Evolutionary conservation across 2,113 vertebrate species (phyloP).

Genomic region (Glareola pratincola): DNA sequence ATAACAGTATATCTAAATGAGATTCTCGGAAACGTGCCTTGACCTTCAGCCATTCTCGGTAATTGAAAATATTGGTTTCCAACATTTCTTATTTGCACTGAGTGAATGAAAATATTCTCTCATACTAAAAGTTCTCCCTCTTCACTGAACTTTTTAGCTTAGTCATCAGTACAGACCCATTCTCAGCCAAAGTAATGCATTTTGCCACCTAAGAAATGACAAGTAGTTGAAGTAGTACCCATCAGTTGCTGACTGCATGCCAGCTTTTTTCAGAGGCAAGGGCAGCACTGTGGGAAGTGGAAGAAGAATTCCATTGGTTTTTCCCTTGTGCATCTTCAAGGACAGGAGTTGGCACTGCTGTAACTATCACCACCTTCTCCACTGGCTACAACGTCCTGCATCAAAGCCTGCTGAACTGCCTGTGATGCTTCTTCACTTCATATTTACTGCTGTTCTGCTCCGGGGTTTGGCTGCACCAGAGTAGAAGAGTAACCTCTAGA

Average conservation of each 20-base stretch:
- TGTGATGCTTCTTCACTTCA: neutral
- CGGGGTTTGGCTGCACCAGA: neutral
- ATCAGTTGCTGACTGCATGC: neutral
- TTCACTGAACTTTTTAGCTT: slow-evolving; percentile 8
- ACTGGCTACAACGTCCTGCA: neutral
- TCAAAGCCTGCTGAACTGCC: neutral
- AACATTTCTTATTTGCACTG: neutral
- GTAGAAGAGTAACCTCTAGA: neutral
- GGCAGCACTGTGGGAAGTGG: neutral
- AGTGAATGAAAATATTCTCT: neutral
- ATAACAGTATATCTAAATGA: slow-evolving; percentile 27
- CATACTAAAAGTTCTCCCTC: neutral
- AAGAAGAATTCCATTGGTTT: neutral
- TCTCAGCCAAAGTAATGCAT: neutral
- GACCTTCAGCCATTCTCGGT: slow-evolving; percentile 12
- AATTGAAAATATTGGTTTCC: neutral
- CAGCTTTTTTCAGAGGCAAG: neutral
- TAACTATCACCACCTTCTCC: neutral
- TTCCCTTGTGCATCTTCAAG: neutral
- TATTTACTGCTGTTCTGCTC: neutral
- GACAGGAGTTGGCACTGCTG: neutral
- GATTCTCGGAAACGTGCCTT: neutral
- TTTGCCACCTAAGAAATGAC: neutral
- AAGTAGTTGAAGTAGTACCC: neutral
- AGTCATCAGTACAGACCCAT: neutral